Evolutionary conservation across 2,888 invertebrate genomes (phyloP).

Genomic region (Perithous albicinctus): DNA sequence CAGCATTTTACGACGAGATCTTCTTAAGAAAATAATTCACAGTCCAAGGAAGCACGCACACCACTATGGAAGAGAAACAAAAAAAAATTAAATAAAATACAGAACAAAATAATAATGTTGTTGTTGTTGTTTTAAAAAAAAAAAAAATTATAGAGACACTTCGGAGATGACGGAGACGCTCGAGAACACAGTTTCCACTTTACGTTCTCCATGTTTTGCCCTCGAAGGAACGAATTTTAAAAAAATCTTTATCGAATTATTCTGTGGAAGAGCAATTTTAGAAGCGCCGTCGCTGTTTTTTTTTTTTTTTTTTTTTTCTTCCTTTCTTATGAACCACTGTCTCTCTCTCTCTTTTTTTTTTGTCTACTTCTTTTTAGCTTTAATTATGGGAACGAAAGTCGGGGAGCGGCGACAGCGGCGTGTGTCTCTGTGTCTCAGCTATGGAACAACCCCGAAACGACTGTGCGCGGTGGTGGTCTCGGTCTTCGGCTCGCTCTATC

Average conservation of each 20-base stretch:
- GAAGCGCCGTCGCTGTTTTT: not conserved
- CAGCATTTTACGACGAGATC: not conserved
- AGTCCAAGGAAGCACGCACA: not conserved
- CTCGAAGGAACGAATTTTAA: not conserved
- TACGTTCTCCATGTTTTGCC: not conserved
- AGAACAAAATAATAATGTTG: not conserved
- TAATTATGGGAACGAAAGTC: not conserved
- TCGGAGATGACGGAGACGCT: not conserved
- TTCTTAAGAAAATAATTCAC: not conserved
- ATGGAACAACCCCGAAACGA: conserved; percentile 62
- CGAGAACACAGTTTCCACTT: not conserved
- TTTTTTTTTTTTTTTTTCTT: conserved; percentile 26
- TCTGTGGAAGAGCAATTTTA: not conserved
- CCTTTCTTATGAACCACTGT: too few relatives aligned
- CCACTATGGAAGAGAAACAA: too few relatives aligned
- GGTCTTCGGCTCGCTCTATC: conserved; percentile 54
- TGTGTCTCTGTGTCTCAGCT: conserved; percentile 44
- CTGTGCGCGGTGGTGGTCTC: conserved; percentile 60
- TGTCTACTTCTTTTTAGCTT: too few relatives aligned
- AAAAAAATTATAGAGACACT: not conserved
- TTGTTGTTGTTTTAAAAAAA: not conserved
- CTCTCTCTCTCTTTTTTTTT: too few relatives aligned
- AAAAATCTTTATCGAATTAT: not conserved
- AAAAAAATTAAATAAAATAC: not conserved
- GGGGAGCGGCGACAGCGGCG: conserved; percentile 14